Evolutionary conservation across 1,140 invertebrate species (phyloP).

Genomic region (Trichomalopsis sarcophagae): DNA sequence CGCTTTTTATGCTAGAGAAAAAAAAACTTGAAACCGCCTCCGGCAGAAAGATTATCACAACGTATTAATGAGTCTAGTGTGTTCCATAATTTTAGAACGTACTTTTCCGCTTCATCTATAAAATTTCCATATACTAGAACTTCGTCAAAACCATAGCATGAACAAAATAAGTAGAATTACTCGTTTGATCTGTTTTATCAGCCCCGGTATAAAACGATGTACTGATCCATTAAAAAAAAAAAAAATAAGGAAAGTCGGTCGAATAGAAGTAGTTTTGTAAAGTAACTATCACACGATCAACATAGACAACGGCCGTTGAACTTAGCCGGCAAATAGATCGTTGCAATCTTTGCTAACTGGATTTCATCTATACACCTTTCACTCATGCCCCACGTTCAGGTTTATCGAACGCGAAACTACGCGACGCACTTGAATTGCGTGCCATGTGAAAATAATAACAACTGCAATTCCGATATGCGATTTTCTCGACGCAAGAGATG

Average conservation of each 20-base stretch:
- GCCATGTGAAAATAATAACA: background rate
- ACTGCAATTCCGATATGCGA: background rate
- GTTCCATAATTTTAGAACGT: background rate
- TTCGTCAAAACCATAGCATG: background rate
- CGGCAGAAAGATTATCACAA: background rate
- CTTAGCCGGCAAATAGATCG: background rate
- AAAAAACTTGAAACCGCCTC: background rate
- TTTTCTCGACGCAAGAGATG: background rate
- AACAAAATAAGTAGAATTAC: background rate
- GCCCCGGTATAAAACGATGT: too few relatives aligned
- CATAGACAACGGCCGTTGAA: background rate
- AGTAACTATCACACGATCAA: background rate
- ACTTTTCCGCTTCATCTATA: background rate
- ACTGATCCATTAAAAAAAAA: background rate
- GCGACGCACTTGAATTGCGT: background rate
- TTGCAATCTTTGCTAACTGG: background rate
- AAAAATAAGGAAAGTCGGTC: background rate
- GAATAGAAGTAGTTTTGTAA: background rate
- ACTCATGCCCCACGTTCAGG: background rate
- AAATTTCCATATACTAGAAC: background rate
- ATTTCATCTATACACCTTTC: background rate
- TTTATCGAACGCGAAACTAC: background rate
- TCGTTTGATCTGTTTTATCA: background rate
- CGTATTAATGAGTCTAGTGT: background rate
- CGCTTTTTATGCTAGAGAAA: background rate